phyloP scores from a whole-genome alignment of 2,797 vertebrate genomes.

The Sebastes itinus region DNA sequence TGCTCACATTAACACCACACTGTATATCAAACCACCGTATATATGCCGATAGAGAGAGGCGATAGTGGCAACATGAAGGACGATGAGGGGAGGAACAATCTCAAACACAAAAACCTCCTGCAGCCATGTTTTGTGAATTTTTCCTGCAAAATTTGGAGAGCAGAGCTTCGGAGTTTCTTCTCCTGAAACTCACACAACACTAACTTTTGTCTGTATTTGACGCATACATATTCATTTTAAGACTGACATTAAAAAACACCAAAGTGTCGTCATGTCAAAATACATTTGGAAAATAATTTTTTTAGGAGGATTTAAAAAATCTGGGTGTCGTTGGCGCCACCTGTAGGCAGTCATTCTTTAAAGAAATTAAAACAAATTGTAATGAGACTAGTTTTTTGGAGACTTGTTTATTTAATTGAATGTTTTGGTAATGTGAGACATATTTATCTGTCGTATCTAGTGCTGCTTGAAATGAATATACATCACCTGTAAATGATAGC shows the following conservation, averaged over 20 bases:
- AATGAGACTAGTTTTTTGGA: constrained; percentile 59
- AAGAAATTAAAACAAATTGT: constrained; percentile 68
- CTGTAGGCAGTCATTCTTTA: constrained; percentile 79
- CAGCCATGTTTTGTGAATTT: constrained; percentile 87
- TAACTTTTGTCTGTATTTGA: not conserved
- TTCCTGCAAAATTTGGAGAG: constrained; percentile 74
- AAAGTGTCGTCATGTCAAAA: constrained; percentile 37
- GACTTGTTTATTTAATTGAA: constrained; percentile 21
- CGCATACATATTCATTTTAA: not conserved
- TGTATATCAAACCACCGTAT: not conserved
- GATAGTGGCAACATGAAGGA: constrained; percentile 77
- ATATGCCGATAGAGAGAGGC: constrained; percentile 16
- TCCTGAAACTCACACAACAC: not conserved
- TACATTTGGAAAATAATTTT: constrained; percentile 49
- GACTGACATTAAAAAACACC: not conserved
- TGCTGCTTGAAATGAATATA: not conserved
- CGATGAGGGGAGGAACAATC: constrained; percentile 82
- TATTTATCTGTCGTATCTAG: not conserved
- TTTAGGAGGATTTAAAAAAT: constrained; percentile 68
- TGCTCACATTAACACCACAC: constrained; percentile 3
- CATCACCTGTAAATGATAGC: not conserved
- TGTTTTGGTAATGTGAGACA: not conserved
- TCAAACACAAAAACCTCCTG: constrained; percentile 85
- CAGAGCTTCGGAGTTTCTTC: constrained; percentile 62
- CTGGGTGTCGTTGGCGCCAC: constrained; percentile 78